Evolutionary conservation across 2,888 invertebrate genomes (phyloP).

Genomic region (Hemicrepidius hirtus): DNA sequence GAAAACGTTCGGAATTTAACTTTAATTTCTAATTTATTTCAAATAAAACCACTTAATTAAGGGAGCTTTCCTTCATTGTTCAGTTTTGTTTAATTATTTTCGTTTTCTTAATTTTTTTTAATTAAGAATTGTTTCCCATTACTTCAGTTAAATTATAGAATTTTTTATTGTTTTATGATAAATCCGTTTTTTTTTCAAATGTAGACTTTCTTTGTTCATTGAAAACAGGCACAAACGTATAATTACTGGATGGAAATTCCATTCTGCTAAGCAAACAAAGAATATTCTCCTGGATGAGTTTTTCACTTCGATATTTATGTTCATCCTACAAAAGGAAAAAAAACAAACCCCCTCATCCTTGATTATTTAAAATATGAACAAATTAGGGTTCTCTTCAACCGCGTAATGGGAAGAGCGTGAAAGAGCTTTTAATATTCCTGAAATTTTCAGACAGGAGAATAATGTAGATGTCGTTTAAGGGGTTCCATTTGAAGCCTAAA

Average conservation of each 20-base stretch:
- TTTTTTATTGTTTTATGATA: no score
- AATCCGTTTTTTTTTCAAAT: no score
- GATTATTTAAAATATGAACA: no score
- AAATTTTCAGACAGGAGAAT: not conserved
- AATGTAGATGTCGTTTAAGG: constrained; percentile 7
- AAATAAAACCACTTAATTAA: constrained; percentile 15
- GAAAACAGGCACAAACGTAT: no score
- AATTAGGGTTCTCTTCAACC: no score
- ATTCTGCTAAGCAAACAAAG: not conserved
- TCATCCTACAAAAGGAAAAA: no score
- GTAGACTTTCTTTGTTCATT: no score
- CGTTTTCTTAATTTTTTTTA: not conserved
- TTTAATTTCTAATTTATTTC: constrained; percentile 14
- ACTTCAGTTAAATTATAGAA: not conserved
- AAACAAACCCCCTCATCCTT: no score
- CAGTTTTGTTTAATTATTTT: not conserved
- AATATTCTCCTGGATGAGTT: not conserved
- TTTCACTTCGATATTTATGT: no score
- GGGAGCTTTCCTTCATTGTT: not conserved
- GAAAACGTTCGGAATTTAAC: constrained; percentile 6
- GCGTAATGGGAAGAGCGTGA: no score
- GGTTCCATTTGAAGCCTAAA: not conserved
- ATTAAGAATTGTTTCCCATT: not conserved
- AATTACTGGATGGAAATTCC: not conserved
- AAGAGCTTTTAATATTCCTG: constrained; percentile 1